A percentile compares a stretch with the other conserved stretches of the same genome.
These are phyloP conservation scores for Heterochromis multidens DNA, from an alignment of 2,113 vertebrate species.

Conservation along the genomic window DNA sequence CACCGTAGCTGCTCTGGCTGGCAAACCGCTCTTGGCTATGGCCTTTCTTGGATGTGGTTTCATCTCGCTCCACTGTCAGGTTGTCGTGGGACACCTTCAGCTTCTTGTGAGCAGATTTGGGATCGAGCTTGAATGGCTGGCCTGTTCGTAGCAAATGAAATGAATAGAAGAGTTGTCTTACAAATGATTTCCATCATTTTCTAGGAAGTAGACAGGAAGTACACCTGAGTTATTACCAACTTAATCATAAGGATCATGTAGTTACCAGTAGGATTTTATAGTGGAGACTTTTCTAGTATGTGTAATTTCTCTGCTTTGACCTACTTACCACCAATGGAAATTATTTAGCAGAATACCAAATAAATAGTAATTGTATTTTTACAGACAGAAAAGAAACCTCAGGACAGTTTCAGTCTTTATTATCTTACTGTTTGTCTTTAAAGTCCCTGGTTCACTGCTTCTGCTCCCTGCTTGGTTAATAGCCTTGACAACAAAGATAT, in stretches of 20 bases:
- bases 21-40: conserved; percentile 95
- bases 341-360: background rate
- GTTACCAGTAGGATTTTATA: background rate
- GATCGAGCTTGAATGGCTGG: conserved; percentile 97
- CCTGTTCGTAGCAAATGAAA: conserved; percentile 49
- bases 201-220: background rate
- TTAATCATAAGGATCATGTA: background rate
- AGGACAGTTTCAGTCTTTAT: background rate
- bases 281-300: background rate
- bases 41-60: conserved; percentile 95
- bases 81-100: conserved; percentile 96
- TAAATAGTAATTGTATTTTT: background rate
- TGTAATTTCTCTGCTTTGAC: background rate
- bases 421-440: conserved; percentile 97
- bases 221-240: background rate
- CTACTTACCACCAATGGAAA: background rate
- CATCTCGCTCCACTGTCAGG: conserved; percentile 94
- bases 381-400: background rate
- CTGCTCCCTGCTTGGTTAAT: conserved; percentile 97
- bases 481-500: conserved; percentile 97
- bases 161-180: background rate
- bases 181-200: background rate
- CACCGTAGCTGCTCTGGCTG: conserved; percentile 92
- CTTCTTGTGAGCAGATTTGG: conserved; percentile 96
- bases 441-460: conserved; percentile 91